Evolutionary conservation across 2,113 vertebrate species (phyloP).

Genomic region (Takifugu bimaculatus): DNA sequence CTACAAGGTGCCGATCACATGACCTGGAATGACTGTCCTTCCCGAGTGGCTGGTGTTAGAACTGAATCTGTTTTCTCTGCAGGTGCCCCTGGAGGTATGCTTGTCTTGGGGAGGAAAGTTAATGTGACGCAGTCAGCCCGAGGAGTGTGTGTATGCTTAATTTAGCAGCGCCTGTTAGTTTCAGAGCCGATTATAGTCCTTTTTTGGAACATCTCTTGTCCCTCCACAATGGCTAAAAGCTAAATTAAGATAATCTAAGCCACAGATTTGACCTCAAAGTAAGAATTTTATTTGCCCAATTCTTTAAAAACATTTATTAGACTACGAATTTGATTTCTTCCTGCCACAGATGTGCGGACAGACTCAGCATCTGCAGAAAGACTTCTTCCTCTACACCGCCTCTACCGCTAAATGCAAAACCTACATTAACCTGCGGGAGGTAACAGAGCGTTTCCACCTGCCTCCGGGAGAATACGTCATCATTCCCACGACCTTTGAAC

Average conservation of each 20-base stretch:
- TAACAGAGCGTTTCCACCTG: slow-evolving; percentile 88
- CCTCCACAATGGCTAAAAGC: too few species aligned
- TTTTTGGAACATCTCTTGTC: too few species aligned
- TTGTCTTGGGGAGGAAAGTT: slow-evolving; percentile 5
- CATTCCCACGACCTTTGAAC: slow-evolving; percentile 89
- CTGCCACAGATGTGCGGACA: slow-evolving; percentile 82
- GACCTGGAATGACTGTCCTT: neutral
- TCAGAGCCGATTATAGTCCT: neutral
- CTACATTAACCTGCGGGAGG: slow-evolving; percentile 93
- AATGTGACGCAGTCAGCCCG: slow-evolving; percentile 4
- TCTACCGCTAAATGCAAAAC: slow-evolving; percentile 89
- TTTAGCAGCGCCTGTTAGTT: neutral
- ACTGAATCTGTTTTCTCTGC: neutral
- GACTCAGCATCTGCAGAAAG: slow-evolving; percentile 88
- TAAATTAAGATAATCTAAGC: too few species aligned
- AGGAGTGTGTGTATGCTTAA: slow-evolving; percentile 9
- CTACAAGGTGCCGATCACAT: slow-evolving; percentile 81
- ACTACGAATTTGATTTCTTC: neutral
- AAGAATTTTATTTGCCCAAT: too few species aligned
- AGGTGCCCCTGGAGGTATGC: slow-evolving; percentile 90
- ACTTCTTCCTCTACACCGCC: slow-evolving; percentile 94
- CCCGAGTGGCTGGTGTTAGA: neutral
- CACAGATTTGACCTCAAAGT: too few species aligned
- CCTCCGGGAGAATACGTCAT: slow-evolving; percentile 91
- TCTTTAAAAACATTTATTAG: too few species aligned